Percentiles rank a stretch among this genome's conserved stretches.
These are phyloP conservation scores for Pseudoips prasinana DNA, from an alignment of 2,888 invertebrate genomes.

Conservation along the genomic window DNA sequence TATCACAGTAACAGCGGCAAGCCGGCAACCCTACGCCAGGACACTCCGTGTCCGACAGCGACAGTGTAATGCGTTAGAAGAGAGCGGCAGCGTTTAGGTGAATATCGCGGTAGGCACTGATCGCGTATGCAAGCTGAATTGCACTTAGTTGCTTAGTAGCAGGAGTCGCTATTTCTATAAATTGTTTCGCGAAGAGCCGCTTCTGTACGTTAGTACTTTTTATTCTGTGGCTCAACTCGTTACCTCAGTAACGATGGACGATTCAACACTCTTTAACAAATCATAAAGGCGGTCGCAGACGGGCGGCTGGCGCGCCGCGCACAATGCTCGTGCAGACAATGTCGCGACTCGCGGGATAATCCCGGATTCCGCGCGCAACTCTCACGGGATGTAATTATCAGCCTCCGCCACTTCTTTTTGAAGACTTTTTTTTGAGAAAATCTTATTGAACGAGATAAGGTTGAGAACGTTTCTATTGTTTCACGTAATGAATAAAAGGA, in stretches of 20 bases:
- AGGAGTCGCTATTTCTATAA: too few relatives aligned
- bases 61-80: too few relatives aligned
- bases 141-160: too few relatives aligned
- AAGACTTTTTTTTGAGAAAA: conserved; percentile 28
- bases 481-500: conserved; percentile 35
- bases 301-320: not conserved
- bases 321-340: conserved; percentile 1
- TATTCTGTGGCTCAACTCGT: too few relatives aligned
- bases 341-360: conserved; percentile 7
- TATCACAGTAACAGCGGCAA: too few relatives aligned
- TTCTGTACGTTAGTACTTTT: too few relatives aligned
- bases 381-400: conserved; percentile 40
- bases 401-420: conserved; percentile 31
- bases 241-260: not conserved
- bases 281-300: not conserved
- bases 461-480: conserved; percentile 34
- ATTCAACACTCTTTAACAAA: not conserved
- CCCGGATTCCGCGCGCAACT: conserved; percentile 3
- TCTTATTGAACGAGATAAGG: conserved; percentile 43
- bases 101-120: too few relatives aligned
- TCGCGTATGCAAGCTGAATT: too few relatives aligned
- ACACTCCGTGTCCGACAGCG: too few relatives aligned
- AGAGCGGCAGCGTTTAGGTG: too few relatives aligned
- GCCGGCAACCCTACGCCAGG: too few relatives aligned
- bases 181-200: too few relatives aligned